A percentile compares a stretch with the other conserved stretches of the same genome.
Conservation (phyloP, 1,140 invertebrate genomes). For the Drosophila nigrodunni region DNA sequence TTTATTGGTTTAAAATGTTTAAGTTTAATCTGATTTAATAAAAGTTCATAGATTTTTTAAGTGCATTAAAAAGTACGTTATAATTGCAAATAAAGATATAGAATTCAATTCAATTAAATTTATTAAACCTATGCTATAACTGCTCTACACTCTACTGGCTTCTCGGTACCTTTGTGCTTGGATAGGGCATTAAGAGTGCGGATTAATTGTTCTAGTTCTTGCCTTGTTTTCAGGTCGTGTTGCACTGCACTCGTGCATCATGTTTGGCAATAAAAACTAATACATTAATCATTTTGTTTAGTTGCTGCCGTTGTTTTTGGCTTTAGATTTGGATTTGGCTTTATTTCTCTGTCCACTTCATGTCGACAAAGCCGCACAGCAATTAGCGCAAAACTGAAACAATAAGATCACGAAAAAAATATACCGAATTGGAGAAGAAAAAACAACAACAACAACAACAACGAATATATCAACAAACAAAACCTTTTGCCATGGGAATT, state of each 20-base stretch:
- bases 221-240: constrained; percentile 28
- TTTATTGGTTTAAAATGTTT: too few species aligned
- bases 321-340: constrained; percentile 11
- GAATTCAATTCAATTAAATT: too few species aligned
- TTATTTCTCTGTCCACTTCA: constrained; percentile 38
- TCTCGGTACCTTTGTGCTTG: too few species aligned
- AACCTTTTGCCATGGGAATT: constrained; percentile 59
- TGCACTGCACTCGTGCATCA: constrained; percentile 36
- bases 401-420: constrained; percentile 65
- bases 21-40: too few species aligned
- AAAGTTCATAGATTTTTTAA: too few species aligned
- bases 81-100: too few species aligned
- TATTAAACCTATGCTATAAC: too few species aligned
- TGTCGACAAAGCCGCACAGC: constrained; percentile 48
- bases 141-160: too few species aligned
- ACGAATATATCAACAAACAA: constrained; percentile 37
- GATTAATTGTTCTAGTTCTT: background rate
- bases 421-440: constrained; percentile 35
- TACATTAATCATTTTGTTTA: constrained; percentile 60
- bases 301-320: constrained; percentile 31
- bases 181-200: background rate
- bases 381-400: constrained; percentile 72
- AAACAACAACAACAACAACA: constrained; percentile 28
- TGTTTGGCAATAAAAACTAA: constrained; percentile 65
- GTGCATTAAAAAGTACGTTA: too few species aligned